Conservation (phyloP, 2,113 vertebrate genomes). For the Bos javanicus region DNA sequence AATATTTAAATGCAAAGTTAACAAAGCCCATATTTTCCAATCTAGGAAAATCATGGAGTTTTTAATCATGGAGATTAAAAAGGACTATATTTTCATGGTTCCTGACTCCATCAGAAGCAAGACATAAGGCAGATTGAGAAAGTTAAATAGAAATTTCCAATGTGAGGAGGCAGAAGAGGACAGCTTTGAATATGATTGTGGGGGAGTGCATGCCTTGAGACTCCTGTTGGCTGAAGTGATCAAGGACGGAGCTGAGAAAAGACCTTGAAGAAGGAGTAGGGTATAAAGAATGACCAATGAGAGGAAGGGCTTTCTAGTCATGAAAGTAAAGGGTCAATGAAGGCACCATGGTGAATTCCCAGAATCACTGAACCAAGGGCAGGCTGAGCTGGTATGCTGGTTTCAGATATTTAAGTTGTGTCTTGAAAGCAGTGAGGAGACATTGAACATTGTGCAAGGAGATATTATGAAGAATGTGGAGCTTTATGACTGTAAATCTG, state of each 20-base stretch:
- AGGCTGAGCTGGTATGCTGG: not conserved
- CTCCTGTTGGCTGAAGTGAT: not conserved
- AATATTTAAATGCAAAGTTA: not conserved
- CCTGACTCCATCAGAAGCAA: not conserved
- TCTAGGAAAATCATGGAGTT: not conserved
- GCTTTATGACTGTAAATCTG: not conserved
- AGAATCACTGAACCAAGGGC: not conserved
- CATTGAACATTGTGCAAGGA: not conserved
- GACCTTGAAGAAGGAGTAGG: not conserved
- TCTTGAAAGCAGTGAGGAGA: not conserved
- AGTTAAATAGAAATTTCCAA: not conserved
- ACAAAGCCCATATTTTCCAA: not conserved
- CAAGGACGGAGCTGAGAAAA: not conserved
- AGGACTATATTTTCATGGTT: not conserved
- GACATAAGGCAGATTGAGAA: not conserved
- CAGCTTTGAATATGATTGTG: not conserved
- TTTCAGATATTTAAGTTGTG: not conserved
- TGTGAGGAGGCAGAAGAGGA: not conserved
- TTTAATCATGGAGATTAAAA: not conserved
- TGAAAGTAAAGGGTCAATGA: not conserved
- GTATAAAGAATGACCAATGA: not conserved
- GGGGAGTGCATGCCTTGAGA: not conserved
- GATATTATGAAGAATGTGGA: not conserved
- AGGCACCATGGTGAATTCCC: not conserved
- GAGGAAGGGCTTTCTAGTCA: not conserved